Base-by-base conservation (phyloP, 2,113 vertebrate species). In the Trematocara zebra region DNA sequence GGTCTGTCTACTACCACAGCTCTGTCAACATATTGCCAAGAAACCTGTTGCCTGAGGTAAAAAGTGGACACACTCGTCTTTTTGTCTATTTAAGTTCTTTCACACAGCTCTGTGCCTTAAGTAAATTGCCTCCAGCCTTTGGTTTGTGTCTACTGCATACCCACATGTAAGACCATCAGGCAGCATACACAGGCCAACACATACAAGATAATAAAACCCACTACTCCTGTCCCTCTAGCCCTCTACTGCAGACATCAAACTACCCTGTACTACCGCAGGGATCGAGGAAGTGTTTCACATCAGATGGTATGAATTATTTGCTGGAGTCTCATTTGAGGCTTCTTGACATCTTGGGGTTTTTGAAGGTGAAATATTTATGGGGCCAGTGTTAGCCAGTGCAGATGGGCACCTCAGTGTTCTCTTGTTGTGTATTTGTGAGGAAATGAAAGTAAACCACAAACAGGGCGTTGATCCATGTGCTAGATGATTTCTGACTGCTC, bases 271-370 rank as follows among this genome's bases (percentile, higher is more conserved):
- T 88, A 67, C 78, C 54, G 47, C 42, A 61, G 4, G 47, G 56
- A 89, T 85, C 1, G 18, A 84, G 67, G 84, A 83, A 37, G 15
- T 90, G 79, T 90, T 88, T 87, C 84, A 94, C 91, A 92, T 91
- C 87, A 93, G 82, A 93, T 90, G 89, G 89, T 87, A 95, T 94
- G 85, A 95, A 95, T 95, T 93, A 93, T 94, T 95, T 90, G 90
- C 90, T 82, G 42, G 72, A 64, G 74, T 85, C 87, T 89, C 69
- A 82, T 91, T 81, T 86, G 78, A 91, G 81, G 56, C 82, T 82
- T 90, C 84, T 89, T 89, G 86, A 87, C 90, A 87, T 91, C 83
- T 89, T 83, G 56, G 37, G 82, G 78, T 89, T 92, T 92, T 85
- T 85, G 78, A 14, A 84, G 82, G 83, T 95, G 51, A 94, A 94